Conservation (phyloP, 2,888 invertebrate genomes). For the Melanophora roralis region DNA sequence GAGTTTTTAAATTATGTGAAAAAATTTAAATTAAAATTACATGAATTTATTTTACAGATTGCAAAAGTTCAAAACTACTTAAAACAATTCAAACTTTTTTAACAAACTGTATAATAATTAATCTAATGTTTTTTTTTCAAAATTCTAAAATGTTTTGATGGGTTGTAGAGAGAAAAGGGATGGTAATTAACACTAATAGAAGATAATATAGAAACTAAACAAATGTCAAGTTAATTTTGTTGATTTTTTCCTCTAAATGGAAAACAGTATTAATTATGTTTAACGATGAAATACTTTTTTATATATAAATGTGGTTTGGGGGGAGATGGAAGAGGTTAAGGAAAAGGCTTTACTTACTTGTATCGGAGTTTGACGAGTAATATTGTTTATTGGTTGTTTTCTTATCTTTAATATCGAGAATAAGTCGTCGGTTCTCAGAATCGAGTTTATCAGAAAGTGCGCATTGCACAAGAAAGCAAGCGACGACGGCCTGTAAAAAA, state of each 20-base stretch:
- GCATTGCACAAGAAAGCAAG: slow-evolving; percentile 77
- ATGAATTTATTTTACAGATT: background rate
- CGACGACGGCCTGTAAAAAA: slow-evolving; percentile 77
- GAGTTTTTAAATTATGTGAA: no score
- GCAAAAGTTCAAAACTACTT: slow-evolving; percentile 1
- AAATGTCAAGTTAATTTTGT: slow-evolving; percentile 29
- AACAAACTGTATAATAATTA: background rate
- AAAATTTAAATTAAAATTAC: no score
- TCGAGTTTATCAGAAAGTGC: slow-evolving; percentile 73
- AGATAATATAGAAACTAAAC: slow-evolving; percentile 33
- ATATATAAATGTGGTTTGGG: background rate
- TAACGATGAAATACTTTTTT: slow-evolving; percentile 29
- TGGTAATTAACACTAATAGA: slow-evolving; percentile 18
- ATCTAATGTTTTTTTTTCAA: no score
- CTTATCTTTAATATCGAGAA: slow-evolving; percentile 84
- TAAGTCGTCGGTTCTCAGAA: slow-evolving; percentile 80
- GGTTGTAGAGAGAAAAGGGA: slow-evolving; percentile 8
- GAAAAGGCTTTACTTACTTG: slow-evolving; percentile 80
- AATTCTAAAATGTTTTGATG: no score
- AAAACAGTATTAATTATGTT: slow-evolving; percentile 29
- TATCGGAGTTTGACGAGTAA: slow-evolving; percentile 85
- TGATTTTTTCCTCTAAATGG: slow-evolving; percentile 40
- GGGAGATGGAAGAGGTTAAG: background rate
- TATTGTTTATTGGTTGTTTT: slow-evolving; percentile 86
- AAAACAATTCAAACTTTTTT: background rate